phyloP scores from a whole-genome alignment of 2,888 invertebrate genomes.

The Eupithecia inturbata region DNA sequence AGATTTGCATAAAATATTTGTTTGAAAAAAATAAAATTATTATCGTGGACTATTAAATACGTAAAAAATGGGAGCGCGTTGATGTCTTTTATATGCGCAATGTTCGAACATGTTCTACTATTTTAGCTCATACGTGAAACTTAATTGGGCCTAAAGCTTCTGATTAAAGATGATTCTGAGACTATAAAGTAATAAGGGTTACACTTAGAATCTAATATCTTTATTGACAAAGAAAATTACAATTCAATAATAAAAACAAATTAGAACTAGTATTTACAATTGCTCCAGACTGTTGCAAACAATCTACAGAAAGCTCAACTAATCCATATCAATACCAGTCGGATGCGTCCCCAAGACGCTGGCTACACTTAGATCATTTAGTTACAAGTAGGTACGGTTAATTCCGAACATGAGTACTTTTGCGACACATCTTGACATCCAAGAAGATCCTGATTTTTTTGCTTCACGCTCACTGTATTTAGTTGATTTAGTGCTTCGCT shows the following conservation, averaged over 20 bases:
- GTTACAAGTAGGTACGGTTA: background rate
- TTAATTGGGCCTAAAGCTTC: background rate
- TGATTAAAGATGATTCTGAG: background rate
- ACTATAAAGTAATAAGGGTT: background rate
- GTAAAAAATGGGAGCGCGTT: background rate
- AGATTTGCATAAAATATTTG: background rate
- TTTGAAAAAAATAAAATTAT: too few relatives aligned
- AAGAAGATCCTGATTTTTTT: constrained; percentile 3
- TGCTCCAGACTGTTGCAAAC: too few relatives aligned
- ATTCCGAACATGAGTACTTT: background rate
- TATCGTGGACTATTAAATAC: background rate
- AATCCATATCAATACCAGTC: too few relatives aligned
- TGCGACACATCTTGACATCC: background rate
- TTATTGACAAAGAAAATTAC: too few relatives aligned
- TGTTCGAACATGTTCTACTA: background rate
- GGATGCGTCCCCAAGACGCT: too few relatives aligned
- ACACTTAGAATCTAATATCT: too few relatives aligned
- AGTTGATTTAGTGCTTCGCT: background rate
- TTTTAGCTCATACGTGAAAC: background rate
- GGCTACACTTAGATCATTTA: background rate
- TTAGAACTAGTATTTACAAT: too few relatives aligned
- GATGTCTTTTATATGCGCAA: background rate
- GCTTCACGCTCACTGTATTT: background rate
- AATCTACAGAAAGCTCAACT: too few relatives aligned
- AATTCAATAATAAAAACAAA: too few relatives aligned